Conservation (phyloP, 2,888 invertebrate genomes). For the Megaustenia siamemsis region DNA sequence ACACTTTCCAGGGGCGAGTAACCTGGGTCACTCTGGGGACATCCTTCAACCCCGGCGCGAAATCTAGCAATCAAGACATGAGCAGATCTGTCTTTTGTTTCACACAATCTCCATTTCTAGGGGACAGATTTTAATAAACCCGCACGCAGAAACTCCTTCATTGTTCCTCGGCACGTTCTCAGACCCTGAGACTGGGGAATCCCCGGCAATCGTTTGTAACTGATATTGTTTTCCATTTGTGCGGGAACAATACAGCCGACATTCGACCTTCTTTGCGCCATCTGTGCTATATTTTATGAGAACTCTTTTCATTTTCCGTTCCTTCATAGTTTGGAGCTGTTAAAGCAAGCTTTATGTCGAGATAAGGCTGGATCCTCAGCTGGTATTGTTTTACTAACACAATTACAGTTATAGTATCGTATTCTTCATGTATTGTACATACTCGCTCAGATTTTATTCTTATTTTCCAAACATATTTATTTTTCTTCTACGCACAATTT, state of each 20-base stretch:
- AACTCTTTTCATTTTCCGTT: background rate
- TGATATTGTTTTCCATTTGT: slow-evolving; percentile 28
- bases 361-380: no score
- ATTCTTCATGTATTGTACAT: no score
- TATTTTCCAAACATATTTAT: no score
- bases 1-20: background rate
- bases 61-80: background rate
- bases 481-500: no score
- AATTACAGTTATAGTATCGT: no score
- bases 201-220: slow-evolving; percentile 9
- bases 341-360: no score
- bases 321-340: no score
- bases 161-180: slow-evolving; percentile 21
- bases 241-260: background rate
- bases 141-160: background rate
- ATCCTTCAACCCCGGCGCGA: background rate
- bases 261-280: slow-evolving; percentile 10
- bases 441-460: no score
- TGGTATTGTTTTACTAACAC: no score
- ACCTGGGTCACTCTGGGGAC: background rate
- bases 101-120: background rate
- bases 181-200: background rate
- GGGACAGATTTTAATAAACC: slow-evolving; percentile 41
- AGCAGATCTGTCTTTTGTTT: slow-evolving; percentile 29
- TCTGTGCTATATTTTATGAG: slow-evolving; percentile 33